Evolutionary conservation across 2,888 invertebrate species (phyloP), one percentile per base, ranked within the genome.

Genomic region (Stegophylla sp.): DNA sequence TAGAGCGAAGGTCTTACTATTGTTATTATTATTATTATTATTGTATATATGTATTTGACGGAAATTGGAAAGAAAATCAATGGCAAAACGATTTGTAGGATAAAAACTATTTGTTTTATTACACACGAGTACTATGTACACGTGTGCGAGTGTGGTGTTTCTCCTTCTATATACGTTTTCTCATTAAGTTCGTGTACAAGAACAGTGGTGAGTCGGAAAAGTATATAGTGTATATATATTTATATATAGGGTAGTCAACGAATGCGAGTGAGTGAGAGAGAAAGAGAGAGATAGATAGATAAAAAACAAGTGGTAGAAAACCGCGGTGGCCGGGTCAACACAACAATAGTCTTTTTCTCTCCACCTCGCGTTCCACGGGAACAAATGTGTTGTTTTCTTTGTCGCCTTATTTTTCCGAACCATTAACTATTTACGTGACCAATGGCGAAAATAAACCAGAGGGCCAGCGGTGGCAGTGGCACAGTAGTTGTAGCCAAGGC

Each of bases 391-490:
- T 79, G 77, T 79, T 79, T 79, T 79, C 77, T 79, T 79, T 79
- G 77, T 79, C 77, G 77, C 77, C 77, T 79, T 79, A 79, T 69
- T 79, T 79, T 79, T 79, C 77, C 77, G 77, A 79, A 69, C 77
- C 77, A 79, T 79, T 79, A 79, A 79, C 77, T 79, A 79, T 79
- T 79, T 79, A 79, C 77, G 77, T 69, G 77, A 79, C 77, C 77
- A 69, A 79, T 69, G 77, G 77, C 69, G 77, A 79, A 79, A 79
- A 69, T 79, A 79, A 79, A 79, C 77, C 69, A 34, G 10, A 72
- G 56, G 72, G 71, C 71, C 71, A 34, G 71, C 51, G 48, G 34
- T 48, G 61, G 61, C 20, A 28, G 61, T 61, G n/a, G 61, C 9
- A n/a, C n/a, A 10, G 15, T 23, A 48, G 48, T 26, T 28, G 48